Evolutionary conservation across 2,797 vertebrate species (phyloP).

Genomic region (Sciurus vulgaris): DNA sequence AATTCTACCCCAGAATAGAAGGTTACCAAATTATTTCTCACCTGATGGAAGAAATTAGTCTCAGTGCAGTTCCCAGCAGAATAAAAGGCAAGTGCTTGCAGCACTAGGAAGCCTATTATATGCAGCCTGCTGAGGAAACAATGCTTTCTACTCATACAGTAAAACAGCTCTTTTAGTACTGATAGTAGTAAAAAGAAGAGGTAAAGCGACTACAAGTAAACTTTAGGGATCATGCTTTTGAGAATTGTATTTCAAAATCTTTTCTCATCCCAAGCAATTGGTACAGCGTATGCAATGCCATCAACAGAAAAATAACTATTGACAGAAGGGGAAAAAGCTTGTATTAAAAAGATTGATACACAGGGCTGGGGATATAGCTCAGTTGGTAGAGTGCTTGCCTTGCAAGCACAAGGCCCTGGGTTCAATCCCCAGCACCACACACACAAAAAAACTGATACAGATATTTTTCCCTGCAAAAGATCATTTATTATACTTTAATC

Average conservation of each 20-base stretch:
- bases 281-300: background rate
- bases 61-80: background rate
- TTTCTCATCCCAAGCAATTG: background rate
- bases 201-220: background rate
- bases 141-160: background rate
- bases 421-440: no score
- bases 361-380: no score
- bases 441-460: background rate
- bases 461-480: background rate
- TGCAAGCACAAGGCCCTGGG: no score
- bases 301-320: conserved; percentile 23
- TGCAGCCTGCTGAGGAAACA: background rate
- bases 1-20: conserved; percentile 5
- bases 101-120: background rate
- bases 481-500: conserved; percentile 45
- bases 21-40: background rate
- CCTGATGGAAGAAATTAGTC: background rate
- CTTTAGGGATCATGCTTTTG: background rate
- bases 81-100: background rate
- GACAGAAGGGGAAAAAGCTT: background rate
- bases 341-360: background rate
- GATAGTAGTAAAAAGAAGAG: background rate
- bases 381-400: no score
- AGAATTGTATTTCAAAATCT: background rate
- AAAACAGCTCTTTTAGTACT: background rate